Conservation (phyloP, 2,888 invertebrate genomes). For the Synanthedon vespiformis region DNA sequence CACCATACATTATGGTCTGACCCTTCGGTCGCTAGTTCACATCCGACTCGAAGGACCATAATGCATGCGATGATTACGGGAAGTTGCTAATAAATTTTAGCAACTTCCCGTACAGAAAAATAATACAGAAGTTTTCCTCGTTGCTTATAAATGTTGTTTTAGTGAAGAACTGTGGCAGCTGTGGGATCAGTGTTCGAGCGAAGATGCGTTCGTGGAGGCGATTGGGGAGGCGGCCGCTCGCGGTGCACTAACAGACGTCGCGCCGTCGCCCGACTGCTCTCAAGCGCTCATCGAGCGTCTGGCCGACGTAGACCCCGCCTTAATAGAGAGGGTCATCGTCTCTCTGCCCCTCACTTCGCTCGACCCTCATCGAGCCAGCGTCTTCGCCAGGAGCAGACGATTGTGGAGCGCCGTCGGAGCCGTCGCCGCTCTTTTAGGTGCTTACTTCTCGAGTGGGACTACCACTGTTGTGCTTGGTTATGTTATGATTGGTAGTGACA, state of each 20-base stretch:
- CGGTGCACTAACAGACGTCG: conserved; percentile 67
- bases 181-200: conserved; percentile 60
- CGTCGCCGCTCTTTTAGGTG: conserved; percentile 48
- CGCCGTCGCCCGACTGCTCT: conserved; percentile 69
- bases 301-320: conserved; percentile 71
- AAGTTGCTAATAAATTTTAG: no score
- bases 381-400: conserved; percentile 40
- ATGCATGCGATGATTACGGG: no score
- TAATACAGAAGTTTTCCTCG: no score
- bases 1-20: no score
- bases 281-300: conserved; percentile 75
- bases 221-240: conserved; percentile 76
- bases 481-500: no score
- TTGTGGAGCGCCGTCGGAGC: conserved; percentile 58
- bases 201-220: conserved; percentile 71
- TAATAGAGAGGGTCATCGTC: conserved; percentile 77
- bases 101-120: no score
- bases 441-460: no score
- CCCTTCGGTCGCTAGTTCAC: no score
- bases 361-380: conserved; percentile 57
- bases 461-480: no score
- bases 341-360: conserved; percentile 50
- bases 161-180: conserved; percentile 57
- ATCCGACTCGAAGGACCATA: no score
- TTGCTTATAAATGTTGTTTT: conserved; percentile 3